Evolutionary conservation across 2,888 invertebrate genomes (phyloP).

Genomic region (Drosophila paranaensis): DNA sequence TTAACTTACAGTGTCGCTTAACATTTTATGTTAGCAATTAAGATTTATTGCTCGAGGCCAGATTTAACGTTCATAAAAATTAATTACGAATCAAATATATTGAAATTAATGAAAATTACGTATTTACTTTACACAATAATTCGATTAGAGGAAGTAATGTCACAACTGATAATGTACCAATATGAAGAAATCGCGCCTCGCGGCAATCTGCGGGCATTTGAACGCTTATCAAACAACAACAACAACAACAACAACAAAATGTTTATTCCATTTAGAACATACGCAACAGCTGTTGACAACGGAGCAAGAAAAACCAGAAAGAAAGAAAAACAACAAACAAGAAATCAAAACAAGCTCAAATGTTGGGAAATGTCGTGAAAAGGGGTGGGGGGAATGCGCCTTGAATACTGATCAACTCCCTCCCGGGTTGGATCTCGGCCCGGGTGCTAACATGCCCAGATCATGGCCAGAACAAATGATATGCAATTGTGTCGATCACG

Average conservation of each 20-base stretch:
- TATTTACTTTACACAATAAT: constrained; percentile 18
- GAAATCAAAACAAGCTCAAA: constrained; percentile 56
- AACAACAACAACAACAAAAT: constrained; percentile 26
- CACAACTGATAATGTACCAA: constrained; percentile 40
- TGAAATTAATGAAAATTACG: not conserved
- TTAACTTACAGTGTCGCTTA: constrained; percentile 36
- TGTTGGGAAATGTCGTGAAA: constrained; percentile 15
- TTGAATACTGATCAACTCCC: constrained; percentile 55
- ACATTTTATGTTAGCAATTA: constrained; percentile 8
- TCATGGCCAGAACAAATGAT: constrained; percentile 28
- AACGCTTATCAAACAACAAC: constrained; percentile 53
- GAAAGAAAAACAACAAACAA: constrained; percentile 15
- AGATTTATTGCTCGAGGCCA: not conserved
- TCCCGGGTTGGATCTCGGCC: not conserved
- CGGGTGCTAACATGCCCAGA: constrained; percentile 44
- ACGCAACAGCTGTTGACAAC: constrained; percentile 61
- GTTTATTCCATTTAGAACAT: constrained; percentile 65
- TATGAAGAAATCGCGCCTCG: constrained; percentile 19
- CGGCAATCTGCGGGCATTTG: constrained; percentile 45
- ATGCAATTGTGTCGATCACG: constrained; percentile 38
- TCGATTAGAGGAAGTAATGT: constrained; percentile 16
- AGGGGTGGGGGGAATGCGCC: constrained; percentile 30
- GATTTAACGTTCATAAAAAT: not conserved
- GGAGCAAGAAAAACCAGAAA: constrained; percentile 13
- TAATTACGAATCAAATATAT: not conserved